Conservation (phyloP, 2,888 invertebrate species). For the Microctonus hyperodae region DNA sequence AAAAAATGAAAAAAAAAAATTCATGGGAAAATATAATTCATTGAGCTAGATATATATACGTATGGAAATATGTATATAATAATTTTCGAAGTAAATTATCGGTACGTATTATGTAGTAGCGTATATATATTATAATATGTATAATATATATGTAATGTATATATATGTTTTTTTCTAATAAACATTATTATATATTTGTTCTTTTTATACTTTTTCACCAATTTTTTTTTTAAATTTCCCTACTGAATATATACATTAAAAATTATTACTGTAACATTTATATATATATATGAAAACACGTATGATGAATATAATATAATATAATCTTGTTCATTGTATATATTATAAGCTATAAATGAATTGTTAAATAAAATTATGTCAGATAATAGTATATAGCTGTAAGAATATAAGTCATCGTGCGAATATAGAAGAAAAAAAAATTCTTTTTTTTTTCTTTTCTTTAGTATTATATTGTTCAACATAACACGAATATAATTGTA, state of each 20-base stretch:
- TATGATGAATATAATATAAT: no score
- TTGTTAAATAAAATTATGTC: slow-evolving; percentile 1
- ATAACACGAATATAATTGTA: neutral
- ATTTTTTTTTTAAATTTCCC: no score
- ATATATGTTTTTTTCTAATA: neutral
- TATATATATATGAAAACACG: neutral
- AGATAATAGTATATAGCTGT: neutral
- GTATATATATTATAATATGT: no score
- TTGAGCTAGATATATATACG: neutral
- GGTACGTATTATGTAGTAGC: no score
- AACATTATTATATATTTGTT: neutral
- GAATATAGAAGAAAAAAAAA: neutral
- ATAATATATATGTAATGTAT: no score
- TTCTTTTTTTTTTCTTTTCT: neutral
- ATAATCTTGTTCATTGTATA: neutral
- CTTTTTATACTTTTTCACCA: neutral
- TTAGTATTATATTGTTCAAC: no score
- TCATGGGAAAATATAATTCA: neutral
- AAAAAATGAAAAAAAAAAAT: neutral
- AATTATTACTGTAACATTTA: neutral
- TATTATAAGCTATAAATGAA: neutral
- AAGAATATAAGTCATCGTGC: neutral
- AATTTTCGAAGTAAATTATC: no score
- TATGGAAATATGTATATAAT: neutral
- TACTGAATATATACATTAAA: neutral